phyloP scores from a whole-genome alignment of 2,888 invertebrate species.

The Pinctada fucata region DNA sequence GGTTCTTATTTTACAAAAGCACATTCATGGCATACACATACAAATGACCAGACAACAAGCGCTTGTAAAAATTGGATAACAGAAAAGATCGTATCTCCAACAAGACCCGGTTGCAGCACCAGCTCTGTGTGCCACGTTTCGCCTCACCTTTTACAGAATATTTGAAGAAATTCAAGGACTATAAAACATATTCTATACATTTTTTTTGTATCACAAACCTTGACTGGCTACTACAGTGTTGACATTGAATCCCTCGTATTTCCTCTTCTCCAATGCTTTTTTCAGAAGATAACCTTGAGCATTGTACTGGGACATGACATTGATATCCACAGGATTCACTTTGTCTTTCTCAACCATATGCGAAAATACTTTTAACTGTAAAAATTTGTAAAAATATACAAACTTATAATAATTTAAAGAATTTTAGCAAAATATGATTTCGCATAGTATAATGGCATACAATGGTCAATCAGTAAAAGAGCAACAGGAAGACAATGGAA shows the following conservation, averaged over 20 bases:
- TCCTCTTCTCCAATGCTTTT: conserved; percentile 39
- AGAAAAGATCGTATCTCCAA: too few relatives aligned
- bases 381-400: too few relatives aligned
- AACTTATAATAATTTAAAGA: neutral
- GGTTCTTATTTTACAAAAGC: too few relatives aligned
- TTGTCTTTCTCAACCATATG: conserved; percentile 39
- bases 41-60: too few relatives aligned
- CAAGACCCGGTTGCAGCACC: too few relatives aligned
- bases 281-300: conserved; percentile 61
- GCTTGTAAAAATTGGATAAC: too few relatives aligned
- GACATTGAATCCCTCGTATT: conserved; percentile 42
- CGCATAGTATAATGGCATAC: too few relatives aligned
- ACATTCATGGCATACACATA: too few relatives aligned
- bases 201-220: conserved; percentile 44
- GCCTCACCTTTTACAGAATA: neutral
- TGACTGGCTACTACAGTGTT: conserved; percentile 64
- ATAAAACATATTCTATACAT: neutral
- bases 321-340: conserved; percentile 39
- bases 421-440: too few relatives aligned
- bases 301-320: conserved; percentile 66
- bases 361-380: conserved; percentile 42
- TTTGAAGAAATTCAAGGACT: neutral
- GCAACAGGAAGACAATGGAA: too few relatives aligned
- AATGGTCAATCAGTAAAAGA: too few relatives aligned
- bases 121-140: too few relatives aligned